Percentiles rank a stretch among this genome's conserved stretches.
These are phyloP conservation scores for Pterocles gutturalis DNA, from an alignment of 2,113 vertebrate genomes.

Conservation along the genomic window DNA sequence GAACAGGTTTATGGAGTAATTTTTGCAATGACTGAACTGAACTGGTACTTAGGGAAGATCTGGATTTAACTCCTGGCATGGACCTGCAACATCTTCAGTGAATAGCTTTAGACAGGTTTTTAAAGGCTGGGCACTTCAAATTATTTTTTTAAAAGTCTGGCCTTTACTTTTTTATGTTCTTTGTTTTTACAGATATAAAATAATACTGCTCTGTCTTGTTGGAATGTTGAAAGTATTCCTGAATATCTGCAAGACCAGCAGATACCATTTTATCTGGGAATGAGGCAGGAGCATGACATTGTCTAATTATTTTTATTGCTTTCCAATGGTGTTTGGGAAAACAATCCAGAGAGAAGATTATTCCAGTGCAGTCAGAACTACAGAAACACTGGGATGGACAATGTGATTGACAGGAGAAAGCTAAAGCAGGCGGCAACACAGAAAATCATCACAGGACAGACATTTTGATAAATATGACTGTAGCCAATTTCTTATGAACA, in stretches of 20 bases:
- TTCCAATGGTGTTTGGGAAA: conserved; percentile 36
- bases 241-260: conserved; percentile 38
- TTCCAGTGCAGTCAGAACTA: conserved; percentile 5
- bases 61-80: background rate
- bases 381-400: conserved; percentile 3
- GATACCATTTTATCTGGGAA: conserved; percentile 18
- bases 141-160: background rate
- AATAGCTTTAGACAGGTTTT: background rate
- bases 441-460: conserved; percentile 49
- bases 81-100: background rate
- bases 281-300: background rate
- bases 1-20: background rate
- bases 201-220: background rate
- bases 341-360: background rate
- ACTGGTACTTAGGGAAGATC: background rate
- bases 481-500: conserved; percentile 65
- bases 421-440: conserved; percentile 20
- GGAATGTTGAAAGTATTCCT: background rate
- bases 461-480: conserved; percentile 57
- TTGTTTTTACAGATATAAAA: background rate
- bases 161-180: background rate
- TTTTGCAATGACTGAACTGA: background rate
- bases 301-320: conserved; percentile 40
- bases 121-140: background rate
- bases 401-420: conserved; percentile 45